Percentiles rank a stretch among this genome's conserved stretches.
These are phyloP conservation scores for Linepithema humile DNA, from an alignment of 1,140 invertebrate genomes.

Conservation along the genomic window DNA sequence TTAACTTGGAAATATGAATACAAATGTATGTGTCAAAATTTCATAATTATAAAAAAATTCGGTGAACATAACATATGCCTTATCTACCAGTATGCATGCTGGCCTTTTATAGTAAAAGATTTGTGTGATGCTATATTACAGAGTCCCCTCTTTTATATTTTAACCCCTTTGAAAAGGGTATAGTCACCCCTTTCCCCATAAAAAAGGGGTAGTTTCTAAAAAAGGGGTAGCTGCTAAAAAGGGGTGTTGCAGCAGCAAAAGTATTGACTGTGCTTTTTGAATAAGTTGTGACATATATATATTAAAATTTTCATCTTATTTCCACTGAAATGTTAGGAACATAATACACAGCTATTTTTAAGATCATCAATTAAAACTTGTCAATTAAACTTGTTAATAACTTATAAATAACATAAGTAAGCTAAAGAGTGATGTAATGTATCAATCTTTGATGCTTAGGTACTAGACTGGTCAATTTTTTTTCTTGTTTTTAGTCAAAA, in stretches of 20 bases:
- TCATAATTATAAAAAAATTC: conserved; percentile 4
- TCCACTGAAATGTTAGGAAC: neutral
- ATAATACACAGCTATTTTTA: neutral
- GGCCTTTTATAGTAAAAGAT: neutral
- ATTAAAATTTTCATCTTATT: conserved; percentile 11
- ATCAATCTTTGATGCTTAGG: neutral
- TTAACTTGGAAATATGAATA: neutral
- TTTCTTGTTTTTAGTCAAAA: conserved; percentile 42
- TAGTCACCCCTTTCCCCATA: conserved; percentile 74
- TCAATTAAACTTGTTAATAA: no score
- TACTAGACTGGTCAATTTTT: conserved; percentile 55
- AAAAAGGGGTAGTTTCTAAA: conserved; percentile 79
- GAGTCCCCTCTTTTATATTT: conserved; percentile 54
- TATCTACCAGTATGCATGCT: neutral
- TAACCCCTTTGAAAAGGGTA: conserved; percentile 76
- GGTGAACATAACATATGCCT: neutral
- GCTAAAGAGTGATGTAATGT: neutral
- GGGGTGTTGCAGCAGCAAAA: conserved; percentile 72
- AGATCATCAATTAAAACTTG: neutral
- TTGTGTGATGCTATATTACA: conserved; percentile 52
- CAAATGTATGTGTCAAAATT: neutral
- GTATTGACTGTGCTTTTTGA: conserved; percentile 25
- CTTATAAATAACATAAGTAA: neutral
- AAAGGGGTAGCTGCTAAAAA: conserved; percentile 80
- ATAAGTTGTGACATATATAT: neutral